phyloP scores from a whole-genome alignment of 2,888 invertebrate genomes.

The Phorcus lineatus region DNA sequence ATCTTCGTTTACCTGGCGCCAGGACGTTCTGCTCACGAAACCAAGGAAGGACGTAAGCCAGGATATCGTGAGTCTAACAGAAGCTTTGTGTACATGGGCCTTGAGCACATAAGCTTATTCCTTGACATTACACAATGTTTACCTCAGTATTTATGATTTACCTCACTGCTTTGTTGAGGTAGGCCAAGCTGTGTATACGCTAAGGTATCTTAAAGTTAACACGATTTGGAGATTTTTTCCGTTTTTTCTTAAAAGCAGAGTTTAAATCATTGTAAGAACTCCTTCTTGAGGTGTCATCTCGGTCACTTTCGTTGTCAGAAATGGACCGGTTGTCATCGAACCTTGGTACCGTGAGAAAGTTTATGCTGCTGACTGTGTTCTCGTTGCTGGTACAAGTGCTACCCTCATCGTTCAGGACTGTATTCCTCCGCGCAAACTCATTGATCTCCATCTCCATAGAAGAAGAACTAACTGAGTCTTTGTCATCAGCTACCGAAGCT shows the following conservation, averaged over 20 bases:
- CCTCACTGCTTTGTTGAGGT: not conserved
- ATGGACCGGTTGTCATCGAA: constrained; percentile 22
- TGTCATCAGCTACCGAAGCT: constrained; percentile 45
- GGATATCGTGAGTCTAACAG: too few relatives aligned
- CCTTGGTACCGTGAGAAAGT: constrained; percentile 40
- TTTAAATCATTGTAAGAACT: constrained; percentile 13
- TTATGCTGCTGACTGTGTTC: constrained; percentile 39
- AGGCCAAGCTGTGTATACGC: not conserved
- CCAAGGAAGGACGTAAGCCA: too few relatives aligned
- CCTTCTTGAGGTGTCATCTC: not conserved
- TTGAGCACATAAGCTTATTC: too few relatives aligned
- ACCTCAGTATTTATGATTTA: too few relatives aligned
- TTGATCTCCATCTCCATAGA: constrained; percentile 49
- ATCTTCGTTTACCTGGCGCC: not conserved
- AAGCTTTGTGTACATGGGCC: too few relatives aligned
- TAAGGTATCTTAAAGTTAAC: not conserved
- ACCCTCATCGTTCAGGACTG: constrained; percentile 39
- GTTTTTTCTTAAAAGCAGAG: constrained; percentile 4
- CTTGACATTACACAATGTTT: too few relatives aligned
- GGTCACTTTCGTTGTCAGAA: constrained; percentile 29
- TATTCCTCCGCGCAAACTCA: constrained; percentile 42
- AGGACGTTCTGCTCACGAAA: too few relatives aligned
- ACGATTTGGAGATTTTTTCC: not conserved
- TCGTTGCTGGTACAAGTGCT: constrained; percentile 42
- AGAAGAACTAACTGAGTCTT: constrained; percentile 41